Evolutionary conservation across 2,113 vertebrate genomes (phyloP).

Genomic region (Oxygymnocypris stewartii): DNA sequence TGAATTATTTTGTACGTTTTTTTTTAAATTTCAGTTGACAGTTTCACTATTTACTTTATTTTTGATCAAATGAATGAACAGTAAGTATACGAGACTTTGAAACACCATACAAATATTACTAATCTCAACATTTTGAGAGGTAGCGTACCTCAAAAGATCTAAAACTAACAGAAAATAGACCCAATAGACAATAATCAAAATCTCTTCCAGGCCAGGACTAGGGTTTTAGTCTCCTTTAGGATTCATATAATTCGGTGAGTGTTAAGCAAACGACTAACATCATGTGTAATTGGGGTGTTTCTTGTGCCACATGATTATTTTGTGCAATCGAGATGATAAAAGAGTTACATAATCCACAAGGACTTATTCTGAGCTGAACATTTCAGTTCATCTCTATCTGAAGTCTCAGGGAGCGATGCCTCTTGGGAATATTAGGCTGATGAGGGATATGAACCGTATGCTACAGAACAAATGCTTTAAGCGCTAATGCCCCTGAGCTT

Average conservation of each 20-base stretch:
- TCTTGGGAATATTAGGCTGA: not conserved
- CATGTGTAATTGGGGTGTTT: not conserved
- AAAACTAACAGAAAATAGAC: not conserved
- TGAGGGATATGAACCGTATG: conserved; percentile 15
- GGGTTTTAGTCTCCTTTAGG: not conserved
- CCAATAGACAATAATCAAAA: not conserved
- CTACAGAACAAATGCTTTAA: conserved; percentile 8
- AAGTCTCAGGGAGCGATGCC: not conserved
- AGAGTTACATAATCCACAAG: not conserved
- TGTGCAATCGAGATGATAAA: conserved; percentile 6
- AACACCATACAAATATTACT: not conserved
- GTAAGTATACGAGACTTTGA: not conserved
- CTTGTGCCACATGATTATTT: not conserved
- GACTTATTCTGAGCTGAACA: not conserved
- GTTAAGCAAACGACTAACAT: not conserved
- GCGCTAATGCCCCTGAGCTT: conserved; percentile 18
- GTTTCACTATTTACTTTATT: not conserved
- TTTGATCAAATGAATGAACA: not conserved
- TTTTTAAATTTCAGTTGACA: not conserved
- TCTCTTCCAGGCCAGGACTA: not conserved
- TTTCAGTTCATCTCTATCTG: not conserved
- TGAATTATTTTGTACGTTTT: not conserved
- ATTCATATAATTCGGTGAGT: not conserved
- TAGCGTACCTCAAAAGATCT: not conserved
- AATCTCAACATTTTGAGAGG: not conserved